Evolutionary conservation across 35 echinoderm and acorn worm genomes (phyloP), one percentile per base, ranked within the genome.

Genomic region (Acanthaster planci): DNA sequence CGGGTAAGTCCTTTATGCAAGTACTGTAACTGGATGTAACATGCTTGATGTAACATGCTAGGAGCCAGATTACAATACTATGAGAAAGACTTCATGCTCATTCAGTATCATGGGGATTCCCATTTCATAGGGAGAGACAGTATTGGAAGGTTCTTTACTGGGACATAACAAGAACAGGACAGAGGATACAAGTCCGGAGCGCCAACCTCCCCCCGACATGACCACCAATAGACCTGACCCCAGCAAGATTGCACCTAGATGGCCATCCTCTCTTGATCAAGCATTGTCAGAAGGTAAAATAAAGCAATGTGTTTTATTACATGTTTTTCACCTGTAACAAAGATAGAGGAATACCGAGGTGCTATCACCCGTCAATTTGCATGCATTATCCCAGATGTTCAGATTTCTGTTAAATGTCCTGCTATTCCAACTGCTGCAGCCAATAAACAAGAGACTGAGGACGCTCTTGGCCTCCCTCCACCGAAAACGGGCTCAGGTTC

Each of bases 141-240:
- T 83, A 17, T 15, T 6, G 38, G 80, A 53, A 83, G 80, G 80
- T 14, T 36, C 80, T 38, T 35, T 83, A 37, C 54, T 59, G 18
- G 80, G 80, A 35, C 2, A 51, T 37, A 59, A n/a, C 4, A 8
- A 29, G 18, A 29, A 29, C 7, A 8, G 58, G 35, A 83, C 37
- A 31, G 35, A 83, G 0, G 34, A 56, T 23, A 83, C 80, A 0
- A 57, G 26, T 16, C 80, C 80, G 19, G 35, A 36, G 30, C 79
- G 79, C 5, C 19, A 16, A 83, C 19, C 29, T 16, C 18, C 80
- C 31, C 80, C 80, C 37, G 34, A 16, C 30, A 52, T 47, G 21
- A 51, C 79, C 18, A 81, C 79, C 42, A 5, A 52, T 2, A n/a
- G 21, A 26, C 79, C 51, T 6, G 7, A 44, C 39, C 40, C 0